phyloP scores from a whole-genome alignment of 2,113 vertebrate species.

The Uria lomvia region DNA sequence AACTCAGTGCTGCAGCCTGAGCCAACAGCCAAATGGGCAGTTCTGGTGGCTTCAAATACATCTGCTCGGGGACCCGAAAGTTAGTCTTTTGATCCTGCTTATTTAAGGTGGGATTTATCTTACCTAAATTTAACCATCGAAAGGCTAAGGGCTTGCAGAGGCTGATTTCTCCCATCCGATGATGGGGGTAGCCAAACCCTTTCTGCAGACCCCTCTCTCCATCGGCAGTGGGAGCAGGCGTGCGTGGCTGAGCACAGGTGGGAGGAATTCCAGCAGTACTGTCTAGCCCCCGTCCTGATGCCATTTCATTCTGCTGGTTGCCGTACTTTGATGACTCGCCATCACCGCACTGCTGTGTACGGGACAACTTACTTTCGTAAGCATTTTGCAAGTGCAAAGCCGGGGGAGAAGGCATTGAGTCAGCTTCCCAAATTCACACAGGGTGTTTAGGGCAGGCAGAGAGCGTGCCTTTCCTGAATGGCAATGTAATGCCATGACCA shows the following conservation, averaged over 20 bases:
- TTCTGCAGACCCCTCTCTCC: not conserved
- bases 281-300: not conserved
- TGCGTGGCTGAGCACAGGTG: not conserved
- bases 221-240: not conserved
- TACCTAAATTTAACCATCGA: not conserved
- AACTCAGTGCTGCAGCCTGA: not conserved
- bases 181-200: not conserved
- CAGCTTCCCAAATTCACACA: not conserved
- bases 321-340: not conserved
- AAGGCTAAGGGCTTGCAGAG: not conserved
- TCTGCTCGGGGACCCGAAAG: not conserved
- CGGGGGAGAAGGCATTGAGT: not conserved
- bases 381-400: not conserved
- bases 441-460: not conserved
- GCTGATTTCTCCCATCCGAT: not conserved
- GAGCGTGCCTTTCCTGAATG: accelerated
- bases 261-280: not conserved
- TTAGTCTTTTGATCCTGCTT: not conserved
- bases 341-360: not conserved
- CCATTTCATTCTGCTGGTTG: not conserved
- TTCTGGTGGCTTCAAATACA: not conserved
- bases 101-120: not conserved
- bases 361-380: not conserved
- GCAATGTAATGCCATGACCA: not conserved
- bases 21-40: not conserved